Evolutionary conservation across 2,113 vertebrate species (phyloP).

Genomic region (Glareola pratincola): DNA sequence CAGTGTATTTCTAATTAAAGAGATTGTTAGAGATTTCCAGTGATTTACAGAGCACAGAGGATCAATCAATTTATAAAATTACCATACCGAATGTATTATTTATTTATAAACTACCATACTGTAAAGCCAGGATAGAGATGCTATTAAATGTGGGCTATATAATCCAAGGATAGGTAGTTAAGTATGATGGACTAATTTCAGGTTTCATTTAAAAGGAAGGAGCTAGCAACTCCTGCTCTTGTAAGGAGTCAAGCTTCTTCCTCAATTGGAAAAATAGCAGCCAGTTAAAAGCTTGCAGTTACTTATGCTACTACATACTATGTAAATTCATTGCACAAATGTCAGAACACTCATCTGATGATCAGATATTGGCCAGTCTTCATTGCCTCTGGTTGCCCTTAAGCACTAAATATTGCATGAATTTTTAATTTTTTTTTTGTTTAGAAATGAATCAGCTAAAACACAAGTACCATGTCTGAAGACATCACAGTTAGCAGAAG

Average conservation of each 20-base stretch:
- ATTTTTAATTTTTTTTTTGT: neutral
- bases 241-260: neutral
- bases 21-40: neutral
- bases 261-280: neutral
- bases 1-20: neutral
- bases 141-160: neutral
- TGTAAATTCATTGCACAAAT: neutral
- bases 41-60: neutral
- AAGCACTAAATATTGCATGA: neutral
- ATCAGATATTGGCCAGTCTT: neutral
- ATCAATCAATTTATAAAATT: neutral
- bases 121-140: neutral
- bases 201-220: neutral
- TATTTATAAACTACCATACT: neutral
- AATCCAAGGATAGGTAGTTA: neutral
- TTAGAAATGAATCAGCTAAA: neutral
- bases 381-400: neutral
- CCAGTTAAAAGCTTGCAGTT: neutral
- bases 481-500: neutral
- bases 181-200: neutral
- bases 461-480: neutral
- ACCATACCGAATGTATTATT: neutral
- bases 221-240: neutral
- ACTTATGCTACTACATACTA: neutral
- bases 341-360: neutral